Conservation (phyloP, 2,113 vertebrate species). For the Tachuris rubrigastra region DNA sequence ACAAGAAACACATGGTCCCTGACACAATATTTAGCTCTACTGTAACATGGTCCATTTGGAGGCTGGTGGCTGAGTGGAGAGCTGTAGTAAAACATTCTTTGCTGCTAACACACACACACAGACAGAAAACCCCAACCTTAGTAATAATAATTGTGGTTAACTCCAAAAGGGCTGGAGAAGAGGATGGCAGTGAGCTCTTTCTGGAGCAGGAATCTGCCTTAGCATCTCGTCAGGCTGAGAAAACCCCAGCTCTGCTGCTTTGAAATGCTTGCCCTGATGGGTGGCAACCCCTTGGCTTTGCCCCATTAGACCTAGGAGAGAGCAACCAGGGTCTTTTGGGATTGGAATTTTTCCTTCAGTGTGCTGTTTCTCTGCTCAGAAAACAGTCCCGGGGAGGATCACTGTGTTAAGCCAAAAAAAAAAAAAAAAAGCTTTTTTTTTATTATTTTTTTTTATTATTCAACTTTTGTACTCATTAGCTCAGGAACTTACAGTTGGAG, state of each 20-base stretch:
- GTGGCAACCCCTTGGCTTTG: background rate
- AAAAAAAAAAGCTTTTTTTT: background rate
- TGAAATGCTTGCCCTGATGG: background rate
- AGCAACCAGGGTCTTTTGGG: background rate
- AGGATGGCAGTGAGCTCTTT: background rate
- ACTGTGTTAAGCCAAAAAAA: background rate
- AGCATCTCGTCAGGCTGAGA: background rate
- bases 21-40: conserved; percentile 70
- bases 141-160: conserved; percentile 40
- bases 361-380: background rate
- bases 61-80: conserved; percentile 76
- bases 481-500: conserved; percentile 46
- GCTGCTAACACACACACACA: conserved; percentile 28
- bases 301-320: background rate
- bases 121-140: background rate
- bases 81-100: conserved; percentile 69
- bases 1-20: conserved; percentile 79
- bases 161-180: conserved; percentile 4
- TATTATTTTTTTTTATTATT: background rate
- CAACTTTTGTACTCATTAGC: conserved; percentile 36
- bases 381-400: background rate
- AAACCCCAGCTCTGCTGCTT: background rate
- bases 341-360: background rate
- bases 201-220: background rate
- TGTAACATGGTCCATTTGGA: conserved; percentile 76